phyloP scores from a whole-genome alignment of 2,888 invertebrate species.

The Epinotia nisella region DNA sequence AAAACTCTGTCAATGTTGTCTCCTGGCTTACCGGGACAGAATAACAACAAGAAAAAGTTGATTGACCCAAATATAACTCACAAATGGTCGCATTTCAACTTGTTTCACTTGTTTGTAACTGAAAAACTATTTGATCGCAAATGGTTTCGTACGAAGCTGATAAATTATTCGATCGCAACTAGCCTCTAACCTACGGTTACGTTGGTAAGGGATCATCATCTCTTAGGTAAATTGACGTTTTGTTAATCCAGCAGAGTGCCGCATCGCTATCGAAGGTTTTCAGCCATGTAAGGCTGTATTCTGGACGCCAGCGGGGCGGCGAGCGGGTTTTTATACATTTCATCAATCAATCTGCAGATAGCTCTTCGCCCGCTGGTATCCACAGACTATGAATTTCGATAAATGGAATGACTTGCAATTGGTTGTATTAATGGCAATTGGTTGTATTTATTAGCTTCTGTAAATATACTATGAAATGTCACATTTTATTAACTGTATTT shows the following conservation, averaged over 20 bases:
- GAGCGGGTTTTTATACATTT: too few species aligned
- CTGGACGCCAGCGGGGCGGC: too few species aligned
- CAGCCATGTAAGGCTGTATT: not conserved
- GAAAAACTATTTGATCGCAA: not conserved
- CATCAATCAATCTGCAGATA: too few species aligned
- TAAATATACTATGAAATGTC: slow-evolving; percentile 1
- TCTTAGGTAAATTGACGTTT: not conserved
- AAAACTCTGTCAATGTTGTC: too few species aligned
- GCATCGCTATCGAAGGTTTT: not conserved
- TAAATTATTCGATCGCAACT: not conserved
- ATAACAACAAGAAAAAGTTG: too few species aligned
- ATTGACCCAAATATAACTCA: not conserved
- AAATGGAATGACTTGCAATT: not conserved
- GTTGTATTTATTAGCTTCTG: not conserved
- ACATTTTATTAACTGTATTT: not conserved
- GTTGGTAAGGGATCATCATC: not conserved
- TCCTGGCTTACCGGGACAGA: too few species aligned
- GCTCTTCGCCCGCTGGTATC: too few species aligned
- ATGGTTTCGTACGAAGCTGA: not conserved
- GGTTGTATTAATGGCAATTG: not conserved
- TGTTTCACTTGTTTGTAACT: not conserved
- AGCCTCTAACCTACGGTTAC: not conserved
- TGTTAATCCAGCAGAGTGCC: not conserved
- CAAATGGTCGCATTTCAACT: not conserved
- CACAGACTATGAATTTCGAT: not conserved